Base-by-base conservation (phyloP, 1,140 invertebrate species). In the Cherax destructor region DNA sequence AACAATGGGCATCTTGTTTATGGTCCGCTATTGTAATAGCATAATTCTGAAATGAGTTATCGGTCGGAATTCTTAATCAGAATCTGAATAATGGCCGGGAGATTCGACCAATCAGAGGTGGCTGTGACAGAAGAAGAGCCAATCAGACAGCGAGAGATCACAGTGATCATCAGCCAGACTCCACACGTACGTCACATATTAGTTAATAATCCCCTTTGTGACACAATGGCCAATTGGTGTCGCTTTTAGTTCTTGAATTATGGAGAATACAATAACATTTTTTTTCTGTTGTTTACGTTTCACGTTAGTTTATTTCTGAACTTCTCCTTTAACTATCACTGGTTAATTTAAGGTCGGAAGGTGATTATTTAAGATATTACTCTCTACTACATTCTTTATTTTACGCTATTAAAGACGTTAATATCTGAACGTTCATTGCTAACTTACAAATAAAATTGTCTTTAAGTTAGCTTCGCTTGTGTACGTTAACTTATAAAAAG, bases 41-140 rank as follows among this genome's bases (percentile, higher is more conserved):
- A 91, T 85, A 91, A 91, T 91, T 91, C 85, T 86, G 83, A 91
- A 91, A 91, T 91, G 89, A 91, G 89, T 85, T 91, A 91, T 91
- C 83, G 89, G 89, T 24, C 83, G 74, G 89, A 91, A 91, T 91
- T 86, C 89, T 79, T 91, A 91, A 91, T 91, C 83, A 91, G 89
- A 91, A 72, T 83, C 83, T 80, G 83, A 86, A 91, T 85, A 91
- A 85, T 85, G 83, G 81, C 52, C 47, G 65, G 30, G 83, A 59
- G 41, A 47, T 72, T 80, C 89, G 74, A 21, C 89, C 89, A 91
- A 86, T 91, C 83, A 85, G 74, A 86, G 76, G 9, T 21, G 21
- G 9, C 76, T 61, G 83, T 69, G 88, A 84, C 41, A 24, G 69
- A 69, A 41, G 3, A 50, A 9, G 9, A 47, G 52, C 88, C 88